Percentiles rank a stretch among this genome's conserved stretches.
Conservation (phyloP, 2,797 vertebrate genomes). For the Emys orbicularis region DNA sequence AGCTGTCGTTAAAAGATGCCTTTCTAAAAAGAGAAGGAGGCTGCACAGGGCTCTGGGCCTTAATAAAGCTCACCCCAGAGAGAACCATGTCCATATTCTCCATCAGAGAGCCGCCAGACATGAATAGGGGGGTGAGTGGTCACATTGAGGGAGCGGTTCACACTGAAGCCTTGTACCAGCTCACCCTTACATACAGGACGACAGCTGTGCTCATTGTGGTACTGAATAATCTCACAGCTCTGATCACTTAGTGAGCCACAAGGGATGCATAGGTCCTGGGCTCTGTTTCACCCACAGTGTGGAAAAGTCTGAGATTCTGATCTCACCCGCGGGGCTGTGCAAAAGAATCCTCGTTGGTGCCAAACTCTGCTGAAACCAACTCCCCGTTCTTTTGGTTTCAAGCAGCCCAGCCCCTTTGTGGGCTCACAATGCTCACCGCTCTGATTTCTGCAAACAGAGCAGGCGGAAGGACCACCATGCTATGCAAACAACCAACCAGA, state of each 20-base stretch:
- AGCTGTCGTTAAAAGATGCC: background rate
- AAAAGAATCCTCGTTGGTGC: background rate
- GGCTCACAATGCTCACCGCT: background rate
- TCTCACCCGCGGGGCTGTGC: background rate
- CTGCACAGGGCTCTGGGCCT: background rate
- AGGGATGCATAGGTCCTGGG: background rate
- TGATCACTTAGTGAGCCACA: background rate
- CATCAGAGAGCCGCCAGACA: too few relatives aligned
- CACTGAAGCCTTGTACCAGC: background rate
- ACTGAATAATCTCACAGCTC: background rate
- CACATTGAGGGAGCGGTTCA: background rate
- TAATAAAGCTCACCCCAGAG: background rate
- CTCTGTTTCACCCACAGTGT: too few relatives aligned
- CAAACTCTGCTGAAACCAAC: background rate
- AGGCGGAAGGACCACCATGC: background rate
- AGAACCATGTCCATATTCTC: background rate
- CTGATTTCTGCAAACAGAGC: background rate
- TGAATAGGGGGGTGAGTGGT: too few relatives aligned
- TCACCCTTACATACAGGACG: background rate
- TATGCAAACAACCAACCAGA: background rate
- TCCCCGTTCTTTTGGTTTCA: background rate
- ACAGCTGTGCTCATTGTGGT: background rate
- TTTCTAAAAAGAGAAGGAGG: background rate
- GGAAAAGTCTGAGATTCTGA: background rate
- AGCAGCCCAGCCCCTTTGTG: background rate